Evolutionary conservation across 2,888 invertebrate genomes (phyloP), one percentile per base, ranked within the genome.

Genomic region (Nycteola revayana): DNA sequence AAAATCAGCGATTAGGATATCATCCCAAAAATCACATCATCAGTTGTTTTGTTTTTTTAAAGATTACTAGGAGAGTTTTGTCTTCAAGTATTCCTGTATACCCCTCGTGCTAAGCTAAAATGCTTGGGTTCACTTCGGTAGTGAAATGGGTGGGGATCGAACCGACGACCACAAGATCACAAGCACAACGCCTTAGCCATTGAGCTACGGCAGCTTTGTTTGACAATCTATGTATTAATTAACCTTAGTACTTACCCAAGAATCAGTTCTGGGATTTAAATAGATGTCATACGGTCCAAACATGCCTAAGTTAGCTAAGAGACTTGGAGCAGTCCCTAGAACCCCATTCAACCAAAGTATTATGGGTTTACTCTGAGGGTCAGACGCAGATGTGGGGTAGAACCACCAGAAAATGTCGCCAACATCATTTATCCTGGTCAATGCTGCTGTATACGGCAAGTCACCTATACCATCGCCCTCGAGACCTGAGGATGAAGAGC

Each of bases 401-500:
- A 97, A 90, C 95, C 96, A 96, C 92, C 95, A 96, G 76, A 96
- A 96, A 90, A 95, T 92, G 49, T 94, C 92, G 0, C 96, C 95
- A 0, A 91, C 89, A 1, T 88, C 81, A 0, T 93, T 89, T 1
- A 96, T 93, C 49, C 91, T 90, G 0, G 93, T 93, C 67, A 93
- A 93, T 0, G 92, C 94, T 91, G 95, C 95, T 43, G 93, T 92
- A 72, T 94, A 92, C 21, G 91, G 84, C 0, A 92, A 90, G 3
- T 89, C 81, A 2, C 92, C 93, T 42, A 92, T 89, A 2, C 74
- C 75, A 1, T 65, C 57, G 7, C 71, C 71, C 46, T 75, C 63
- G 8, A 85, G 48, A 7, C 49, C 84, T 85, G 52, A 4, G 59
- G 63, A 32, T 24, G n/a, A n/a, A n/a, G n/a, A n/a, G n/a, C n/a